phyloP scores from a whole-genome alignment of 2,888 invertebrate species.

The Drosophila kanekoi region DNA sequence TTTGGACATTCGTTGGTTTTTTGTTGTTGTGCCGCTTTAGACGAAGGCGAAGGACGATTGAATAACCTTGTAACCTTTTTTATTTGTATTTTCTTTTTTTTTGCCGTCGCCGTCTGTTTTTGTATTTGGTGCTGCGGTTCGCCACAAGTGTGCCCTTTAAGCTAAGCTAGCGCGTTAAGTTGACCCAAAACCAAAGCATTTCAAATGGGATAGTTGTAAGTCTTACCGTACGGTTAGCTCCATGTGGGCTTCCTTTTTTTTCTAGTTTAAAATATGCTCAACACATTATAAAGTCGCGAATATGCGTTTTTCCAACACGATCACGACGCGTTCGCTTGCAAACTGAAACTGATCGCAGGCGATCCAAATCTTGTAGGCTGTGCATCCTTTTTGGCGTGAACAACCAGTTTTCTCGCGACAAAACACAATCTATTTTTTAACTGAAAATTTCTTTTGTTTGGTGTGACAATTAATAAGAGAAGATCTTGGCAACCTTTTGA shows the following conservation, averaged over 20 bases:
- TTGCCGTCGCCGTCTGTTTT: constrained; percentile 26
- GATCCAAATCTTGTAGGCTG: constrained; percentile 30
- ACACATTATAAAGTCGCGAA: constrained; percentile 5
- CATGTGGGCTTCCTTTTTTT: background rate
- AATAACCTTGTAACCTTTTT: constrained; percentile 84
- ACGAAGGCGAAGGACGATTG: constrained; percentile 82
- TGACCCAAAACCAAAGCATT: constrained; percentile 35
- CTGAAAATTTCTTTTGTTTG: constrained; percentile 62
- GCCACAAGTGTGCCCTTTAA: constrained; percentile 69
- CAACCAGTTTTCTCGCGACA: constrained; percentile 58
- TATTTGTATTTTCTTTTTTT: constrained; percentile 23
- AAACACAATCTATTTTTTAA: constrained; percentile 53
- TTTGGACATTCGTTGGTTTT: constrained; percentile 60
- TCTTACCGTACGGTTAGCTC: constrained; percentile 32
- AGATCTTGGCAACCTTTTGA: constrained; percentile 57
- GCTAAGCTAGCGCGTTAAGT: constrained; percentile 35
- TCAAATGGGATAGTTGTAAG: constrained; percentile 13
- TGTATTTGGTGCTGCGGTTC: constrained; percentile 53
- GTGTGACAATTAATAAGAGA: constrained; percentile 67
- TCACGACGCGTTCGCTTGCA: constrained; percentile 69
- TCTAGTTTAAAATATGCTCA: background rate
- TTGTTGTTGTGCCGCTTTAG: constrained; percentile 47
- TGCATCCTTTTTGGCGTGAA: constrained; percentile 1
- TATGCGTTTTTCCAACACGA: constrained; percentile 43
- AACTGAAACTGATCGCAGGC: constrained; percentile 69